phyloP scores from a whole-genome alignment of 2,888 invertebrate genomes.

The Oscheius sp. region DNA sequence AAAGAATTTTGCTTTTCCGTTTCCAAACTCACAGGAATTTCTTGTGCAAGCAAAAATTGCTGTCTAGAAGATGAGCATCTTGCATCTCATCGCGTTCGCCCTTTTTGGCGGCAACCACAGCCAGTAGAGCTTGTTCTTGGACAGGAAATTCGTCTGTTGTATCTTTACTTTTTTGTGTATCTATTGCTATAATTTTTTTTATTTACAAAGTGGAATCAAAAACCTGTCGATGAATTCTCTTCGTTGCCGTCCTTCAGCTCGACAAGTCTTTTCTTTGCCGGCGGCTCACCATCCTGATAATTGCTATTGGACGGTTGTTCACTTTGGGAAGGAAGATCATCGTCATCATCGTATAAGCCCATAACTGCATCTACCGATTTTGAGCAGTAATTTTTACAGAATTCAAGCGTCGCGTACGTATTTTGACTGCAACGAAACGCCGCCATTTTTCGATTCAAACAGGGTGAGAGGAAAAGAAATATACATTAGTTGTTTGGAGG shows the following conservation, averaged over 20 bases:
- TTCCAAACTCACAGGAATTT: slow-evolving; percentile 34
- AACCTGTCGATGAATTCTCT: background rate
- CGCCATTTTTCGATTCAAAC: no score
- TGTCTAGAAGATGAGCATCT: slow-evolving; percentile 75
- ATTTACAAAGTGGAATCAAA: background rate
- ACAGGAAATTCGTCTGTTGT: background rate
- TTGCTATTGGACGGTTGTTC: background rate
- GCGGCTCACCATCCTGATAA: slow-evolving; percentile 4
- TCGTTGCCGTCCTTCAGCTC: background rate
- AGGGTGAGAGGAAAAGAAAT: no score
- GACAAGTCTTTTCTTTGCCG: background rate
- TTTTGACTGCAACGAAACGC: no score
- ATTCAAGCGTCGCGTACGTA: no score
- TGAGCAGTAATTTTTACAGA: no score
- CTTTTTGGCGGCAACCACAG: slow-evolving; percentile 61
- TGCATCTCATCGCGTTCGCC: slow-evolving; percentile 78
- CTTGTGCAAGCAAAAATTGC: slow-evolving; percentile 68
- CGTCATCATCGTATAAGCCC: slow-evolving; percentile 19
- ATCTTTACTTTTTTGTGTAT: no score
- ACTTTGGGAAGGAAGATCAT: background rate
- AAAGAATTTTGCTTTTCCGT: slow-evolving; percentile 11
- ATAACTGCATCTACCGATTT: background rate
- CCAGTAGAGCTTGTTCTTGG: slow-evolving; percentile 29
- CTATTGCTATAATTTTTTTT: background rate
- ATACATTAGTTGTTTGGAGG: no score